Evolutionary conservation across 2,797 vertebrate genomes (phyloP).

Genomic region (Schizopygopsis malacanthus): DNA sequence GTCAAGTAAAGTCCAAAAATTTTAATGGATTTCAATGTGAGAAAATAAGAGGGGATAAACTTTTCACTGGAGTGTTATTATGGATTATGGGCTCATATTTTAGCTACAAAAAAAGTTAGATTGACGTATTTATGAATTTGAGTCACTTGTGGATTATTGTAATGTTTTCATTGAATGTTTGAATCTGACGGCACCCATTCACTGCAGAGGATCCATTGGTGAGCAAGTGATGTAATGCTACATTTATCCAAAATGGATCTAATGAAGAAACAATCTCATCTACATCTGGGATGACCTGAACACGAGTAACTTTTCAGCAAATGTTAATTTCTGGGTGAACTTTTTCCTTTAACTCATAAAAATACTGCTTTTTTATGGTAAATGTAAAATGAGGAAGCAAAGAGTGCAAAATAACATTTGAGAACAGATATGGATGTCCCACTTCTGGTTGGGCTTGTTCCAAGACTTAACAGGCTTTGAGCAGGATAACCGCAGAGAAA

Average conservation of each 20-base stretch:
- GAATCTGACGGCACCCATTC: too few species aligned
- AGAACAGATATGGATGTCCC: slow-evolving; percentile 4
- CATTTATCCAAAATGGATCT: neutral
- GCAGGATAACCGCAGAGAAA: neutral
- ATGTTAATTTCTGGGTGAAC: neutral
- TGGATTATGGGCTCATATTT: too few species aligned
- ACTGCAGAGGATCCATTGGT: too few species aligned
- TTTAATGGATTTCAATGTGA: too few species aligned
- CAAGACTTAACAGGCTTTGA: neutral
- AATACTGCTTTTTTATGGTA: neutral
- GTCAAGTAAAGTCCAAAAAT: too few species aligned
- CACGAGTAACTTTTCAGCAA: neutral
- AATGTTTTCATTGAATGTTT: too few species aligned
- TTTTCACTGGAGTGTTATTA: too few species aligned
- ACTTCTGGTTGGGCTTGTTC: slow-evolving; percentile 18
- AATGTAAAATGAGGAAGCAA: neutral
- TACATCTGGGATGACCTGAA: neutral
- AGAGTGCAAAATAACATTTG: neutral
- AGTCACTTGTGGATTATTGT: too few species aligned
- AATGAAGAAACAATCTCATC: neutral
- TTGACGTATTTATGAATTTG: too few species aligned
- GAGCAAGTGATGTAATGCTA: neutral
- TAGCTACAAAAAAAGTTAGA: too few species aligned
- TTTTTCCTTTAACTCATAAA: neutral
- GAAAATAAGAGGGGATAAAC: too few species aligned